Base-by-base conservation (phyloP, 2,888 invertebrate genomes). In the Coenonympha glycerion region DNA sequence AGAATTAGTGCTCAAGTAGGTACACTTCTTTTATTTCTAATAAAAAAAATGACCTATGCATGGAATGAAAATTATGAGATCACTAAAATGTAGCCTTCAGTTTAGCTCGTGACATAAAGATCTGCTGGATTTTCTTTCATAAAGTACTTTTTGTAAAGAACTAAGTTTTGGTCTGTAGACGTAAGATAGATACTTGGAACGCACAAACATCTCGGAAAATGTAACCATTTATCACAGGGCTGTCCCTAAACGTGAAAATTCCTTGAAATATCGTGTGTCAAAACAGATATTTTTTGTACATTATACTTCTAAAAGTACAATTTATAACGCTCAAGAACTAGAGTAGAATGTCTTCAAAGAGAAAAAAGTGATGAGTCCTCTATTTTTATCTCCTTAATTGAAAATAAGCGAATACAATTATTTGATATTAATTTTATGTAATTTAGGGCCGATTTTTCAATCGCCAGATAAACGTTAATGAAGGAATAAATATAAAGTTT, bases 71-170 rank as follows among this genome's bases (percentile, higher is more conserved):
- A n/a, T n/a, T n/a, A n/a, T n/a, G n/a, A n/a, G 48, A 49, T 30
- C 22, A 39, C 31, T 21, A 22, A 2, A 11, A 39, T 8, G 24
- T 39, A 26, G 6, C 3, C 15, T 5, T 13, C 21, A 13, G 36
- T 63, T 56, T 59, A 57, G 62, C 54, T 53, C 59, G 51, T 54
- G 49, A 56, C 55, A 60, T 56, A 58, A 56, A 58, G 52, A 57
- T 58, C 52, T 33, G 24, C 39, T 36, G 56, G 56, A 47, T 48
- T 53, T 53, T 57, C 53, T 56, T 50, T 52, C 53, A 56, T 56
- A 68, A 68, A 72, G 66, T 68, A 66, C 64, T 73, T 63, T 64
- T 67, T 63, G 66, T 63, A 65, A 64, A 60, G 54, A 57, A 60
- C 61, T 62, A 71, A 72, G 66, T 72, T 68, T 64, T 61, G 61